Base-by-base conservation (phyloP, 2,797 vertebrate genomes). In the Cirrhinus mrigala region DNA sequence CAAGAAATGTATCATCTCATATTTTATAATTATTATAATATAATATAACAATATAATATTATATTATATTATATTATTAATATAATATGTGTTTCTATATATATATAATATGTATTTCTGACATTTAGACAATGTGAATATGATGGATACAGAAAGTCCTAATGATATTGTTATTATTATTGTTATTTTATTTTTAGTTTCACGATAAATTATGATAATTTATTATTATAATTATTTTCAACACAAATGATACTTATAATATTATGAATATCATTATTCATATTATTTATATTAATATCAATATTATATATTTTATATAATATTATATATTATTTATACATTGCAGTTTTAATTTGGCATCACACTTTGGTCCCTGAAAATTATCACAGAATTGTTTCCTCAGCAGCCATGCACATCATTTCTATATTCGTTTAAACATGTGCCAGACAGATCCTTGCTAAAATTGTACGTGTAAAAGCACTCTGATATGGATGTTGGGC, bases 401-500 rank as follows among this genome's bases (percentile, higher is more conserved):
- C 18, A 79, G 27, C 27, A 10, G 75, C 3, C 33, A 77, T 40
- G 54, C 52, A 18, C 54, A 15, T 22, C 0, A 9, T 78, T 60
- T 78, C 44, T 24, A 0, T 10, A 11, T 60, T 78, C 24, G 22
- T 24, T 60, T 44, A 60, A 78, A 78, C 77, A 16, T 27, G 18
- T 62, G 44, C 40, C 70, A 82, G 24, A 33, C 12, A 46, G 40
- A 74, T 75, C 71, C 58, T 37, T 52, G 46, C 58, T 20, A 24
- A 54, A 52, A 24, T 12, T n/a, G 12, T 37, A 75, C 6, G 5
- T 27, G 50, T 44, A 48, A 27, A 83, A 76, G 46, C 46, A 54
- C 46, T 12, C 8, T 37, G 27, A 64, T 52, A 82, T 78, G 29
- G 16, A 58, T 77, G 75, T 68, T 9, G 50, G 56, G 52, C 81